phyloP scores from a whole-genome alignment of 2,888 invertebrate species.

The Latheticus oryzae region DNA sequence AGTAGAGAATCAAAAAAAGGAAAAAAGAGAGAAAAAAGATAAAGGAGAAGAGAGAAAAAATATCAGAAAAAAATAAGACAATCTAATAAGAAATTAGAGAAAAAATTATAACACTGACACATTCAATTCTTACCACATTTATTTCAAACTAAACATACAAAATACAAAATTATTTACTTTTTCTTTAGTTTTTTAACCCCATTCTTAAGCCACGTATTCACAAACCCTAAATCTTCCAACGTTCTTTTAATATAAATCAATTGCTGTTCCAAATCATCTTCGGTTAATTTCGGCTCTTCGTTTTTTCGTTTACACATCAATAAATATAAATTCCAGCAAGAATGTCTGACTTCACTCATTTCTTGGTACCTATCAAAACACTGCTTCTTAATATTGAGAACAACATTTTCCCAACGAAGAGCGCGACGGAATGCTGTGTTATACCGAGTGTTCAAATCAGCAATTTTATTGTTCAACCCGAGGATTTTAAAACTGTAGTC shows the following conservation, averaged over 20 bases:
- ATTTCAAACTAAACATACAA: too few relatives aligned
- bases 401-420: slow-evolving; percentile 20
- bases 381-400: background rate
- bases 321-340: slow-evolving; percentile 70
- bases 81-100: too few relatives aligned
- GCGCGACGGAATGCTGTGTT: slow-evolving; percentile 2
- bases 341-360: slow-evolving; percentile 9
- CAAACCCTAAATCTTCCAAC: slow-evolving; percentile 64
- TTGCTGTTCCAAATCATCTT: slow-evolving; percentile 71
- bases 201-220: too few relatives aligned
- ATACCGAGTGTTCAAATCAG: slow-evolving; percentile 68
- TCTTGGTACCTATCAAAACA: slow-evolving; percentile 6
- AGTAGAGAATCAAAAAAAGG: too few relatives aligned
- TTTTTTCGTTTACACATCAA: slow-evolving; percentile 72
- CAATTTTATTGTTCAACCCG: slow-evolving; percentile 72
- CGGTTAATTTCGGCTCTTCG: slow-evolving; percentile 61
- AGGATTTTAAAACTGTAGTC: slow-evolving; percentile 71
- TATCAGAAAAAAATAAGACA: too few relatives aligned
- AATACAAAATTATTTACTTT: too few relatives aligned
- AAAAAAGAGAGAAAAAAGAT: too few relatives aligned
- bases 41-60: too few relatives aligned
- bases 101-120: too few relatives aligned
- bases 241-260: slow-evolving; percentile 73
- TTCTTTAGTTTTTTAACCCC: too few relatives aligned
- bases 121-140: too few relatives aligned